Conservation (phyloP, 2,888 invertebrate species). For the Suillia variegata region DNA sequence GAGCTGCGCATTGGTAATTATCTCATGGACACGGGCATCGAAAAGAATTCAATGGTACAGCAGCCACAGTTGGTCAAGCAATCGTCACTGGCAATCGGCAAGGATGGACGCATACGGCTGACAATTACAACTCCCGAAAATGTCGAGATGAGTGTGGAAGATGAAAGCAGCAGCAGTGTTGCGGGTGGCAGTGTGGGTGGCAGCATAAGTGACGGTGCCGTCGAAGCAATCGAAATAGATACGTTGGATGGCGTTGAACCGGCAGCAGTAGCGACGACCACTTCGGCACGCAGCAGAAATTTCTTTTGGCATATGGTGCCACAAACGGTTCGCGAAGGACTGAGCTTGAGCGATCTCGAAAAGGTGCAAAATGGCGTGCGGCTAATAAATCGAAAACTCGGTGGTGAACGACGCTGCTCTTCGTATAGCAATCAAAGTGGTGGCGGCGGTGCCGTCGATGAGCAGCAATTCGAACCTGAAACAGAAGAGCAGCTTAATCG, state of each 20-base stretch:
- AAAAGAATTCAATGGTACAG: conserved; percentile 48
- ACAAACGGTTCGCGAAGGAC: conserved; percentile 53
- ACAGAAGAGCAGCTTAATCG: conserved; percentile 31
- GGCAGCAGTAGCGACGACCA: background rate
- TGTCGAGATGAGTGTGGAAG: conserved; percentile 52
- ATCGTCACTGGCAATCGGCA: conserved; percentile 24
- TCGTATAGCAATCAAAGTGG: conserved; percentile 34
- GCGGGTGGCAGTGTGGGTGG: conserved; percentile 34
- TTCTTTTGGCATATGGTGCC: conserved; percentile 56
- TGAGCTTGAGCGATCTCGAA: conserved; percentile 49
- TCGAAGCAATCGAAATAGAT: conserved; percentile 56
- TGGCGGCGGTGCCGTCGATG: too few relatives aligned
- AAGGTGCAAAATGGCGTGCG: conserved; percentile 44
- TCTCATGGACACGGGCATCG: conserved; percentile 59
- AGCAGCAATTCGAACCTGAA: conserved; percentile 18
- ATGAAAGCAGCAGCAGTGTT: conserved; percentile 41
- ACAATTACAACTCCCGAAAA: conserved; percentile 59
- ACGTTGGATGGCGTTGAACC: background rate
- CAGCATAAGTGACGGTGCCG: conserved; percentile 45
- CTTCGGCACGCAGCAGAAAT: conserved; percentile 27
- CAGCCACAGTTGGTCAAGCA: conserved; percentile 32
- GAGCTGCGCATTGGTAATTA: conserved; percentile 60
- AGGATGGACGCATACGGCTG: conserved; percentile 50
- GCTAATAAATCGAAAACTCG: conserved; percentile 42
- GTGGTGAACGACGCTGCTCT: conserved; percentile 44